Conservation (phyloP, 2,797 vertebrate species). For the Champsocephalus esox region DNA sequence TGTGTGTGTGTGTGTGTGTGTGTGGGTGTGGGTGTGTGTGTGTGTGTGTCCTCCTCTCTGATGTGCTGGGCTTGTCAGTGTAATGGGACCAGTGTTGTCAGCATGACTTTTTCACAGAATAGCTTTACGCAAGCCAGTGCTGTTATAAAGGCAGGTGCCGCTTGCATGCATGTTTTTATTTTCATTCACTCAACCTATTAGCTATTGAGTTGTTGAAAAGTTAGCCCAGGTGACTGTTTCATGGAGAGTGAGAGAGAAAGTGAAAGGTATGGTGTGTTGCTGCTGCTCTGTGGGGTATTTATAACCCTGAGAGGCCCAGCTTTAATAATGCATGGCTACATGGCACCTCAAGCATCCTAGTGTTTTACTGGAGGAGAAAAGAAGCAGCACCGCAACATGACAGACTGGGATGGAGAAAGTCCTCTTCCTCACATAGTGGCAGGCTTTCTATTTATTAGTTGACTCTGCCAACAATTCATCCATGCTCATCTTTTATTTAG, state of each 20-base stretch:
- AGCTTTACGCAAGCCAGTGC: slow-evolving; percentile 72
- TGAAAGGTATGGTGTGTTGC: slow-evolving; percentile 49
- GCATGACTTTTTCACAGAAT: slow-evolving; percentile 77
- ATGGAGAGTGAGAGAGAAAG: slow-evolving; percentile 32
- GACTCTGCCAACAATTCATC: slow-evolving; percentile 52
- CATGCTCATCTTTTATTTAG: slow-evolving; percentile 60
- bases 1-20: not conserved
- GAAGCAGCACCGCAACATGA: slow-evolving; percentile 49
- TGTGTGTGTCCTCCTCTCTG: slow-evolving; percentile 45
- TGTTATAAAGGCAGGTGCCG: slow-evolving; percentile 60
- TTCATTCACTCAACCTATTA: not conserved
- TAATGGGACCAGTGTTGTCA: slow-evolving; percentile 83
- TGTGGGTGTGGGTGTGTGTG: not conserved
- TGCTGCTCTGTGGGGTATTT: slow-evolving; percentile 74
- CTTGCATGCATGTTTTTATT: slow-evolving; percentile 7
- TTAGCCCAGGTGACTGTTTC: slow-evolving; percentile 39
- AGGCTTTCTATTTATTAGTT: slow-evolving; percentile 40
- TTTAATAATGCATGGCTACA: slow-evolving; percentile 81
- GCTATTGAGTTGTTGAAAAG: not conserved
- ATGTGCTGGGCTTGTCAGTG: slow-evolving; percentile 84
- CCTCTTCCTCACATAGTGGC: slow-evolving; percentile 32
- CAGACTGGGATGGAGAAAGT: slow-evolving; percentile 31
- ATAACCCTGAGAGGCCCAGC: slow-evolving; percentile 73
- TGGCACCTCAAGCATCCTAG: slow-evolving; percentile 77
- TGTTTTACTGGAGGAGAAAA: slow-evolving; percentile 66